phyloP scores from a whole-genome alignment of 1,140 invertebrate genomes.

The Ceratosolen solmsi region DNA sequence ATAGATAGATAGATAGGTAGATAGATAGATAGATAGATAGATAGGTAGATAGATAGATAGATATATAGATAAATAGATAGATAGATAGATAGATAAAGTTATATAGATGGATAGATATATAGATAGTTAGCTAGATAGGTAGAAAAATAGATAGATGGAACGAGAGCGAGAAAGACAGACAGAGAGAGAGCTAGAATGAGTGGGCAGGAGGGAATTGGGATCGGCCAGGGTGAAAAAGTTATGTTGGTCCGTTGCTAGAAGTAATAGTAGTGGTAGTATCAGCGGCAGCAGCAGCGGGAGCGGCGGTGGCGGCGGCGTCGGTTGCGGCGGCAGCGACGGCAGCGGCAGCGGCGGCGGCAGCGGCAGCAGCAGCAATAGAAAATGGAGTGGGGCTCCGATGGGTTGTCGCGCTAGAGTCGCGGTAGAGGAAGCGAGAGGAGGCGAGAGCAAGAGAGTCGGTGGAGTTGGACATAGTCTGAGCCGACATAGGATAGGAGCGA shows the following conservation, averaged over 20 bases:
- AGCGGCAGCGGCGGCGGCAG: neutral
- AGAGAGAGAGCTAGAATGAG: too few species aligned
- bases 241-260: slow-evolving; percentile 43
- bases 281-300: neutral
- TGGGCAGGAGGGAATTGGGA: slow-evolving; percentile 44
- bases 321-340: neutral
- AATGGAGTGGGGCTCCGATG: slow-evolving; percentile 25
- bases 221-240: slow-evolving; percentile 51
- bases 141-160: too few species aligned
- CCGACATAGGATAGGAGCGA: neutral
- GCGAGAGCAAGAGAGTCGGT: neutral
- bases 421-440: slow-evolving; percentile 20
- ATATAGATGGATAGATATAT: too few species aligned
- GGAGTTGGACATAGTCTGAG: slow-evolving; percentile 5
- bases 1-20: too few species aligned
- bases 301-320: neutral
- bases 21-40: too few species aligned
- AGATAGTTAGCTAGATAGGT: too few species aligned
- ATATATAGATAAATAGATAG: too few species aligned
- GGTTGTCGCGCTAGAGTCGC: slow-evolving; percentile 36
- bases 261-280: slow-evolving; percentile 21
- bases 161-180: too few species aligned
- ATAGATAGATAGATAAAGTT: too few species aligned
- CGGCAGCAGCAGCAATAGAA: neutral
- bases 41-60: too few species aligned